These are phyloP conservation scores for Glaucomys volans DNA, from an alignment of 2,113 vertebrate species.

Conservation along the genomic window DNA sequence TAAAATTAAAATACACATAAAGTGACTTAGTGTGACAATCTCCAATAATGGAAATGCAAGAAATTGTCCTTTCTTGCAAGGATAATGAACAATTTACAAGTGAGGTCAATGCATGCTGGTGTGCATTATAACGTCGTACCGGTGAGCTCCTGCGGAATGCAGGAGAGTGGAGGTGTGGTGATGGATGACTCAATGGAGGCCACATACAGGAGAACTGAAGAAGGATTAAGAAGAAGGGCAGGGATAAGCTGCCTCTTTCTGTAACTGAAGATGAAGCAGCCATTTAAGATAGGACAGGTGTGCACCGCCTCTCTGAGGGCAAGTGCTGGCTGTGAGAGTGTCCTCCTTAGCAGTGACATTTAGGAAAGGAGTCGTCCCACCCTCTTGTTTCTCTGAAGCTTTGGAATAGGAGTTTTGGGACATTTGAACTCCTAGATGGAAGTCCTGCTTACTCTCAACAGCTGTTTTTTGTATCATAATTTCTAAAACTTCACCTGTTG, in stretches of 20 bases:
- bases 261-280: neutral
- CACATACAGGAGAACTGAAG: neutral
- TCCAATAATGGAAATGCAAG: conserved; percentile 15
- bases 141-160: neutral
- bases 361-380: too few species aligned
- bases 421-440: too few species aligned
- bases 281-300: neutral
- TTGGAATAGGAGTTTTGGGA: neutral
- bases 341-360: neutral
- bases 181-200: neutral
- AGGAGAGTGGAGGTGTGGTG: neutral
- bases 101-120: neutral
- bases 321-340: neutral
- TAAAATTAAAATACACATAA: neutral
- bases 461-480: neutral
- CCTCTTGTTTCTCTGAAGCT: neutral
- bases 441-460: fast-evolving
- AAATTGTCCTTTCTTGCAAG: neutral
- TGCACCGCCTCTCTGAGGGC: neutral
- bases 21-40: neutral
- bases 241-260: too few species aligned
- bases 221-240: too few species aligned
- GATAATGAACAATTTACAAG: conserved; percentile 47
- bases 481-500: neutral
- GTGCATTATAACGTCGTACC: conserved; percentile 15